A percentile compares a stretch with the other conserved stretches of the same genome.
These are phyloP conservation scores for Acromyrmex echinatior DNA, from an alignment of 1,140 invertebrate species.

Conservation along the genomic window DNA sequence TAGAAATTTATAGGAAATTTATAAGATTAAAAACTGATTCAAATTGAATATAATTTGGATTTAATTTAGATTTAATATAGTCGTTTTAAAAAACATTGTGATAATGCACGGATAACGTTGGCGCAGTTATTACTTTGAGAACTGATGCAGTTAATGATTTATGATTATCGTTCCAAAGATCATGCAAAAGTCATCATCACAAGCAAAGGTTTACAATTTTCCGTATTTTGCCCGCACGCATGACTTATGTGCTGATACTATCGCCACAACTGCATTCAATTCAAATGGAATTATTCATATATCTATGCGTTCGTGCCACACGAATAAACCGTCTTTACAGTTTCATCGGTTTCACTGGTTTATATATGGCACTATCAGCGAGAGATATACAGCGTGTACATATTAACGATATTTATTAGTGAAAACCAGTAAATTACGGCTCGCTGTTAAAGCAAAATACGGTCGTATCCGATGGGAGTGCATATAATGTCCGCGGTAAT, in stretches of 20 bases:
- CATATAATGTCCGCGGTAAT: slow-evolving; percentile 43
- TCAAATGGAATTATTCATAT: slow-evolving; percentile 35
- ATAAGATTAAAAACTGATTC: too few species aligned
- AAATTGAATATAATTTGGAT: too few species aligned
- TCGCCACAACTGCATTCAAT: background rate
- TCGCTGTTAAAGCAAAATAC: slow-evolving; percentile 47
- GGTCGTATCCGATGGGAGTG: slow-evolving; percentile 37
- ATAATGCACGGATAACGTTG: background rate
- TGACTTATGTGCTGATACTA: background rate
- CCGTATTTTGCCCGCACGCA: background rate
- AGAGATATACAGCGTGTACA: slow-evolving; percentile 20
- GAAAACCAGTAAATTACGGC: slow-evolving; percentile 49
- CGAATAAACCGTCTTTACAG: slow-evolving; percentile 27
- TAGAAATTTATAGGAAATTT: too few species aligned
- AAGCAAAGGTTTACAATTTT: background rate
- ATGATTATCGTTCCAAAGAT: background rate
- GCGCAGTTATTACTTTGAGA: background rate
- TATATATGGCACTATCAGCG: background rate
- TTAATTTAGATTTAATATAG: background rate
- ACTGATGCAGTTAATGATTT: background rate
- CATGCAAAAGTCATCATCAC: background rate
- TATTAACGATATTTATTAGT: slow-evolving; percentile 61
- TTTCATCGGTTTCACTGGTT: slow-evolving; percentile 24
- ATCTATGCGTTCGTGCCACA: background rate
- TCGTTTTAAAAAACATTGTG: background rate